phyloP scores from a whole-genome alignment of 2,888 invertebrate genomes.

The Digitonthophagus gazella region DNA sequence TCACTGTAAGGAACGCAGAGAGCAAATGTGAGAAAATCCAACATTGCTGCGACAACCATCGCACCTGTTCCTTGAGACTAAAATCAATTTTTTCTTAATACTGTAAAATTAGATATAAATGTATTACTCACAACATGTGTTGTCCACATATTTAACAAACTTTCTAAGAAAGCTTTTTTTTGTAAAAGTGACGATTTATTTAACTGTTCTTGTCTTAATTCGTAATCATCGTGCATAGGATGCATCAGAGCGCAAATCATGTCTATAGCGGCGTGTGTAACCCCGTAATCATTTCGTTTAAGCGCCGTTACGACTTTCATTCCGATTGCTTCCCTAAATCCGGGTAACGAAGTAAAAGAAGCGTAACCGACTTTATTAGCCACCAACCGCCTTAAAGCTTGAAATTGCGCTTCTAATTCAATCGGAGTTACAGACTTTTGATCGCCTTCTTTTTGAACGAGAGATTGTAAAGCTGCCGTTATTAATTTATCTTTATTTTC shows the following conservation, averaged over 20 bases:
- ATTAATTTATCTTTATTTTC: conserved; percentile 98
- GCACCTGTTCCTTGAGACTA: conserved; percentile 93
- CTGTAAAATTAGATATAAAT: not conserved
- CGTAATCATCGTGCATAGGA: conserved; percentile 96
- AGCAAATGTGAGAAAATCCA: conserved; percentile 96
- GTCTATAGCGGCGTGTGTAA: conserved; percentile 95
- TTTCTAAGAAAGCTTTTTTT: conserved; percentile 87
- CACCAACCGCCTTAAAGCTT: conserved; percentile 86
- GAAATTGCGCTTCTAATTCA: conserved; percentile 93
- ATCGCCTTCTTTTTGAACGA: conserved; percentile 71
- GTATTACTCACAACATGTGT: conserved; percentile 77
- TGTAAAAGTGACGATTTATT: conserved; percentile 96
- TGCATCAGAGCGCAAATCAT: conserved; percentile 98
- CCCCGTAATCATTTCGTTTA: conserved; percentile 81
- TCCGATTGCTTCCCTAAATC: conserved; percentile 94
- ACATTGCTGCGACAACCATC: conserved; percentile 93
- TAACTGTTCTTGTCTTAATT: conserved; percentile 94
- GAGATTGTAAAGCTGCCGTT: conserved; percentile 80
- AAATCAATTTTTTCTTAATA: conserved; percentile 7
- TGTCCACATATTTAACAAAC: conserved; percentile 91
- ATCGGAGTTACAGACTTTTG: conserved; percentile 62
- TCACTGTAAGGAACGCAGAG: conserved; percentile 98
- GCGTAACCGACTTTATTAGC: conserved; percentile 98
- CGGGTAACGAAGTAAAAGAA: conserved; percentile 85
- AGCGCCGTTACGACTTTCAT: conserved; percentile 87